These are phyloP conservation scores for Ammospiza nelsoni DNA, from an alignment of 2,113 vertebrate species.

Conservation along the genomic window DNA sequence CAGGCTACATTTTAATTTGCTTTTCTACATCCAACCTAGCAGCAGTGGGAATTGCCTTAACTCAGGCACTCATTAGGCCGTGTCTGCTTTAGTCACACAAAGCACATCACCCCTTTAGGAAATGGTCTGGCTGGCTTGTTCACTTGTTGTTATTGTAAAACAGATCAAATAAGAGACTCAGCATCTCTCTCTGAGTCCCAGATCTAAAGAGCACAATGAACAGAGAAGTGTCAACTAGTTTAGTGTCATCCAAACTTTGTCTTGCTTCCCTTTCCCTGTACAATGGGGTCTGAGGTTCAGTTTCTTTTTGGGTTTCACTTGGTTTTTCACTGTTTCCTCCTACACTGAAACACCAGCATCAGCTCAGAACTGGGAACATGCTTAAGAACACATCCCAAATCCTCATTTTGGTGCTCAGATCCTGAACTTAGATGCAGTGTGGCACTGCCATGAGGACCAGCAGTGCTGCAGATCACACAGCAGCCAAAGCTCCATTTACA, in stretches of 20 bases:
- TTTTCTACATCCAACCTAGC: not conserved
- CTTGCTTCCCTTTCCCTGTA: not conserved
- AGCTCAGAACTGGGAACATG: not conserved
- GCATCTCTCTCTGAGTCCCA: not conserved
- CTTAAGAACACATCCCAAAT: rapidly evolving
- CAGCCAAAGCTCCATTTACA: not conserved
- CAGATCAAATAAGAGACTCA: not conserved
- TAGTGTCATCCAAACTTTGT: not conserved
- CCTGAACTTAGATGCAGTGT: rapidly evolving
- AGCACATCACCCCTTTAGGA: not conserved
- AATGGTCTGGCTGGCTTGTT: not conserved
- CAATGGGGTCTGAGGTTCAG: rapidly evolving
- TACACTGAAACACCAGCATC: rapidly evolving
- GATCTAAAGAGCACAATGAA: not conserved
- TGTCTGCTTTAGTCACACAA: not conserved
- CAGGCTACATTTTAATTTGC: not conserved
- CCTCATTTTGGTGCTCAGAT: not conserved
- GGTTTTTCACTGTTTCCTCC: not conserved
- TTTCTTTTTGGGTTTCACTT: not conserved
- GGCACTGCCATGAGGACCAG: not conserved
- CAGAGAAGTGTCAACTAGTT: not conserved
- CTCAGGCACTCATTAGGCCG: not conserved
- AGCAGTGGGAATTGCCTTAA: not conserved
- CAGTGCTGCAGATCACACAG: not conserved
- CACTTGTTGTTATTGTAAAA: not conserved